Base-by-base conservation (phyloP, 2,888 invertebrate species). In the Pandemis corylana region DNA sequence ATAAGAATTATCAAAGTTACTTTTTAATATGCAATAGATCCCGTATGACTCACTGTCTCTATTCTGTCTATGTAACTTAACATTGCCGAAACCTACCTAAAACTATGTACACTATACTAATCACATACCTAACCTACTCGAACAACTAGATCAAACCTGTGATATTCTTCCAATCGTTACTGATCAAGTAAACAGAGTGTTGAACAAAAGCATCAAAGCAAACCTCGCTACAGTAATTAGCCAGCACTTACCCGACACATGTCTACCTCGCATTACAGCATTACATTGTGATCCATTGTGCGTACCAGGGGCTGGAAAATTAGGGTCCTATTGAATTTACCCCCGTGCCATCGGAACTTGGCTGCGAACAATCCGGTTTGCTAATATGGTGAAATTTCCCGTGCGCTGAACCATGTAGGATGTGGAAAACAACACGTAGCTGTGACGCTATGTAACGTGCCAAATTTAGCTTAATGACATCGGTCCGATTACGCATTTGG, bases 321-420 rank as follows among this genome's bases (percentile, higher is more conserved):
- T 87, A 83, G 85, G 85, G 83, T 81, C 77, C 85, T 83, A 87
- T 87, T 87, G 83, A 87, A 87, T 86, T 85, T 83, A 81, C 82
- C 81, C 80, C 79, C 77, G 49, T 72, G 77, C 73, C 75, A 80
- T 80, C 78, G 78, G 81, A 80, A 81, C 78, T 81, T 80, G 80
- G 77, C 75, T 76, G 78, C 80, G 85, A 84, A 86, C 87, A 87
- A 86, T 86, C 81, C 80, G 79, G 84, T 85, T 85, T 84, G 84
- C 81, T 86, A 87, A 87, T 87, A 84, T 85, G 83, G 81, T 82
- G 80, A 79, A 80, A 83, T 85, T 84, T 85, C 69, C 69, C 49
- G 44, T 36, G 62, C 62, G 41, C 62, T n/a, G 65, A 13, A 7
- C 46, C 46, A 65, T 46, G 12, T 36, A 28, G 59, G 59, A 28